phyloP scores from a whole-genome alignment of 2,113 vertebrate genomes.

The Craseonycteris thonglongyai region DNA sequence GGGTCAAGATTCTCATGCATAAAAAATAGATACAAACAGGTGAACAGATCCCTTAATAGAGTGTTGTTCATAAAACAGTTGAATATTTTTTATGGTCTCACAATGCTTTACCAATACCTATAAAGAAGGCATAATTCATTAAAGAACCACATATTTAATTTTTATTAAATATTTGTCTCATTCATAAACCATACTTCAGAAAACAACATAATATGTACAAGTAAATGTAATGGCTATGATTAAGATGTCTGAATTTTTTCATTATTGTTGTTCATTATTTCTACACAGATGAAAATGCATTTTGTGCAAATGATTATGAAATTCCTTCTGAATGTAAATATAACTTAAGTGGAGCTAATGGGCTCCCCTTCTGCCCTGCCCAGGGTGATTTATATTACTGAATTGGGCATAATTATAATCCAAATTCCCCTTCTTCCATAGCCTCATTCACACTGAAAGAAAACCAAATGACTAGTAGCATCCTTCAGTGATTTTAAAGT shows the following conservation, averaged over 20 bases:
- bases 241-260: background rate
- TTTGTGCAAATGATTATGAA: background rate
- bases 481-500: slow-evolving; percentile 65
- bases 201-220: background rate
- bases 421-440: slow-evolving; percentile 16
- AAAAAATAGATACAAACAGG: background rate
- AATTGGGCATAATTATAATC: background rate
- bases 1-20: background rate
- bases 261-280: background rate
- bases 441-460: slow-evolving; percentile 12
- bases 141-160: background rate
- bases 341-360: background rate
- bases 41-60: background rate
- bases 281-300: background rate
- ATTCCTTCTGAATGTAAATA: slow-evolving; percentile 20
- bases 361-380: no score
- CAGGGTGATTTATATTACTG: background rate
- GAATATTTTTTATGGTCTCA: background rate
- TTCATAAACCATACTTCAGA: background rate
- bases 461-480: slow-evolving; percentile 55
- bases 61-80: background rate
- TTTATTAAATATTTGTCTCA: background rate
- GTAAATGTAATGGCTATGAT: background rate
- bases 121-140: background rate
- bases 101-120: background rate